A percentile compares a stretch with the other conserved stretches of the same genome.
These are phyloP conservation scores for Formica exsecta DNA, from an alignment of 1,140 invertebrate genomes.

Conservation along the genomic window DNA sequence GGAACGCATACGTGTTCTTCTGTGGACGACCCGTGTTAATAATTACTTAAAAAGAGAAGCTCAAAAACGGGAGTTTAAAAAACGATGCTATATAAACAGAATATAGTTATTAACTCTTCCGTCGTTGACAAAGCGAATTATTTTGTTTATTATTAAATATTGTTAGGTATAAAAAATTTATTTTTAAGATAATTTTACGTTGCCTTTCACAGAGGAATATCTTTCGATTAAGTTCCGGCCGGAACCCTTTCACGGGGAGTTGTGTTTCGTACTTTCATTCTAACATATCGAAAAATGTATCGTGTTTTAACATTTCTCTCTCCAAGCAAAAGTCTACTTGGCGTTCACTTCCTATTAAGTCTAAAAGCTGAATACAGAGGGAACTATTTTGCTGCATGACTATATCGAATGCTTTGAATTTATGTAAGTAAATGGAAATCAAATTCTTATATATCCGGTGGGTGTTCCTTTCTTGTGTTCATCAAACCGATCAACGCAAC, in stretches of 20 bases:
- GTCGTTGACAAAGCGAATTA: background rate
- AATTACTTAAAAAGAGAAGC: background rate
- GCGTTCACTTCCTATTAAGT: constrained; percentile 71
- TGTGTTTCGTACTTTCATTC: constrained; percentile 70
- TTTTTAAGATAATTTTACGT: constrained; percentile 6
- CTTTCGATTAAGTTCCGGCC: constrained; percentile 41
- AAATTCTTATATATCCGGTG: background rate
- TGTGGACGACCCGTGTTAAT: background rate
- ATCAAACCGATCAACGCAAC: background rate
- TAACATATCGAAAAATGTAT: constrained; percentile 65
- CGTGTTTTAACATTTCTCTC: constrained; percentile 52
- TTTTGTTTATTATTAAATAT: background rate
- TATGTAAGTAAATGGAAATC: constrained; percentile 59
- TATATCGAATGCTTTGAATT: background rate
- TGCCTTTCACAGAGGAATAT: constrained; percentile 65
- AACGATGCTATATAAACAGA: background rate
- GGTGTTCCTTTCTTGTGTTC: constrained; percentile 18
- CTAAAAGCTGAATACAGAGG: constrained; percentile 54
- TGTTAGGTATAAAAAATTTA: background rate
- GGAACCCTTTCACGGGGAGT: constrained; percentile 66
- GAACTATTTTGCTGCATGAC: constrained; percentile 4
- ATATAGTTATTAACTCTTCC: background rate
- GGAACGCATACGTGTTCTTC: background rate
- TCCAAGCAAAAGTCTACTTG: constrained; percentile 8
- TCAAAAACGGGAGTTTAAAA: background rate